These are phyloP conservation scores for Acestrorhynchus altus DNA, from an alignment of 2,797 vertebrate genomes.

Conservation along the genomic window DNA sequence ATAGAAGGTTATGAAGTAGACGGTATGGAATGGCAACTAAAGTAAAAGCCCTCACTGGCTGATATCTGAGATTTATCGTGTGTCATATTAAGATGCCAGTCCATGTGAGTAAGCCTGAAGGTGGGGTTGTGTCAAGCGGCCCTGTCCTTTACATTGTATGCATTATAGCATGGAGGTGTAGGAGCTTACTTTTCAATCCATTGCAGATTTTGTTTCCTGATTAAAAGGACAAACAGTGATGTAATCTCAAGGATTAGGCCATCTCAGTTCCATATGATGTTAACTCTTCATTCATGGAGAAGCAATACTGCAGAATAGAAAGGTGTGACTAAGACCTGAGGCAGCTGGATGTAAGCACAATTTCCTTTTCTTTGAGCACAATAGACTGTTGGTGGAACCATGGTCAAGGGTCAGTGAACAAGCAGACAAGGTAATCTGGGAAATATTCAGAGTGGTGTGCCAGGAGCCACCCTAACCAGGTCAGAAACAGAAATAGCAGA, in stretches of 20 bases:
- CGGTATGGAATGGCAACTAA: no score
- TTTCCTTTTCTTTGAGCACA: neutral
- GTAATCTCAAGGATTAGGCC: neutral
- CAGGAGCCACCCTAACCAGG: neutral
- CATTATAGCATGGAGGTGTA: neutral
- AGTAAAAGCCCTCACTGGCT: neutral
- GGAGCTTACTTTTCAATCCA: neutral
- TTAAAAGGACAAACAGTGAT: neutral
- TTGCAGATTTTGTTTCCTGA: neutral
- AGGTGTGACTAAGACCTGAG: neutral
- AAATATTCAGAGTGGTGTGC: neutral
- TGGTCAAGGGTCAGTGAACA: neutral
- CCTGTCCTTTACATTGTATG: neutral
- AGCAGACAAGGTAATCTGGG: slow-evolving; percentile 1
- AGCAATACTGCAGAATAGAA: neutral
- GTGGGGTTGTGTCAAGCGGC: neutral
- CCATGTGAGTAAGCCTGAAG: neutral
- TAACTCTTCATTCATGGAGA: neutral
- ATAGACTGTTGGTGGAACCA: neutral
- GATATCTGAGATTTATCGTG: slow-evolving; percentile 20
- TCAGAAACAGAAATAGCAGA: neutral
- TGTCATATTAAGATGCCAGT: slow-evolving; percentile 35
- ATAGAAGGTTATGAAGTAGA: neutral
- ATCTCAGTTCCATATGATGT: slow-evolving; percentile 5
- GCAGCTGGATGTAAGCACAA: neutral